These are phyloP conservation scores for Macroramphosus scolopax DNA, from an alignment of 2,797 vertebrate species.

Conservation along the genomic window DNA sequence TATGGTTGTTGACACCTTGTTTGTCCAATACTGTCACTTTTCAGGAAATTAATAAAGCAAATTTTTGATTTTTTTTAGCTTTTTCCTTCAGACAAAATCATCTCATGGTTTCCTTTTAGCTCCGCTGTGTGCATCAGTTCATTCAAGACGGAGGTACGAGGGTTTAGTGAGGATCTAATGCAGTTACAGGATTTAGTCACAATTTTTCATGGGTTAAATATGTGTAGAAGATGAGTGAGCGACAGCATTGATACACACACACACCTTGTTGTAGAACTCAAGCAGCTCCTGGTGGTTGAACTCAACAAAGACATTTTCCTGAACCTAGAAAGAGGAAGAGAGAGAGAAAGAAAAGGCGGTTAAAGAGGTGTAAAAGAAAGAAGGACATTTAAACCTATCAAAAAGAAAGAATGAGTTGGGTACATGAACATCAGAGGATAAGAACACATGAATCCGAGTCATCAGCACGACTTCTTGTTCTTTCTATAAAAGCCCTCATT, in stretches of 20 bases:
- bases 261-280: constrained; percentile 96
- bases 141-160: too few relatives aligned
- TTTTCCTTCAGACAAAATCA: too few relatives aligned
- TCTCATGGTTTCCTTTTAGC: too few relatives aligned
- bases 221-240: too few relatives aligned
- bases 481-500: constrained; percentile 68
- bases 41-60: too few relatives aligned
- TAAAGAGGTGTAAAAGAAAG: background rate
- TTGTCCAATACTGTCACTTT: too few relatives aligned
- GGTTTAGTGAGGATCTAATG: too few relatives aligned
- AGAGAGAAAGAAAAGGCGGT: background rate
- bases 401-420: constrained; percentile 5
- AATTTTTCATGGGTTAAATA: too few relatives aligned
- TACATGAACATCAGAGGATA: constrained; percentile 7
- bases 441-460: constrained; percentile 24
- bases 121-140: too few relatives aligned
- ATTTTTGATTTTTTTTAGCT: too few relatives aligned
- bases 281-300: constrained; percentile 92
- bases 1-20: too few relatives aligned
- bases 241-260: constrained; percentile 15
- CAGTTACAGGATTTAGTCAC: too few relatives aligned
- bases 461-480: constrained; percentile 35
- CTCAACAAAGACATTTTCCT: constrained; percentile 89
- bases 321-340: constrained; percentile 67
- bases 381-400: constrained; percentile 10